A percentile compares a stretch with the other conserved stretches of the same genome.
These are phyloP conservation scores for Listronotus bonariensis DNA, from an alignment of 1,140 invertebrate genomes.

Conservation along the genomic window DNA sequence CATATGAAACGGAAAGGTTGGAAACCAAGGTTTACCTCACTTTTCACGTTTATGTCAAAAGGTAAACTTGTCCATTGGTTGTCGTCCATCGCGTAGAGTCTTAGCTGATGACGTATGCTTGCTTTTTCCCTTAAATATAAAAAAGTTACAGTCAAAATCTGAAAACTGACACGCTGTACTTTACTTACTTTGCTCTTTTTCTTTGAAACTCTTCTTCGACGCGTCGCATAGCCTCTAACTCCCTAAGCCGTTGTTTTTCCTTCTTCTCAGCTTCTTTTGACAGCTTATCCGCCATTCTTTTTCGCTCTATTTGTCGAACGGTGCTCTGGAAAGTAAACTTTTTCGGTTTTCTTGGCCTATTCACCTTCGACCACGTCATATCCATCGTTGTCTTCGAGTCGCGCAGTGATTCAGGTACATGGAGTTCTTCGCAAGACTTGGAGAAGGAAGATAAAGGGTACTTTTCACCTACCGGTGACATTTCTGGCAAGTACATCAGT, in stretches of 20 bases:
- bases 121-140: slow-evolving; percentile 70
- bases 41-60: slow-evolving; percentile 42
- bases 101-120: slow-evolving; percentile 72
- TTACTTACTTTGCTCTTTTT: slow-evolving; percentile 50
- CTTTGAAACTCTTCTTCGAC: slow-evolving; percentile 55
- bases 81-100: slow-evolving; percentile 66
- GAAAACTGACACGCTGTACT: neutral
- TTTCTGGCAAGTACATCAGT: slow-evolving; percentile 79
- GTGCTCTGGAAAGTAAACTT: slow-evolving; percentile 84
- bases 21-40: slow-evolving; percentile 39
- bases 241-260: slow-evolving; percentile 72
- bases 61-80: slow-evolving; percentile 54
- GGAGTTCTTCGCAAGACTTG: slow-evolving; percentile 58
- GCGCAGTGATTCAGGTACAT: slow-evolving; percentile 40
- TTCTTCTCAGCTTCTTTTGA: slow-evolving; percentile 75
- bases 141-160: too few relatives aligned
- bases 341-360: slow-evolving; percentile 56
- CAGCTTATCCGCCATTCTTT: slow-evolving; percentile 72
- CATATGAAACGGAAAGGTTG: too few relatives aligned
- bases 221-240: slow-evolving; percentile 77
- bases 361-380: slow-evolving; percentile 33
- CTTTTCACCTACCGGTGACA: slow-evolving; percentile 16
- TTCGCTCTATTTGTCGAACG: slow-evolving; percentile 75
- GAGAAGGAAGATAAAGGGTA: slow-evolving; percentile 40
- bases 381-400: slow-evolving; percentile 41